Base-by-base conservation (phyloP, 92 coral and sea anemone species). In the Actinostola sp. region DNA sequence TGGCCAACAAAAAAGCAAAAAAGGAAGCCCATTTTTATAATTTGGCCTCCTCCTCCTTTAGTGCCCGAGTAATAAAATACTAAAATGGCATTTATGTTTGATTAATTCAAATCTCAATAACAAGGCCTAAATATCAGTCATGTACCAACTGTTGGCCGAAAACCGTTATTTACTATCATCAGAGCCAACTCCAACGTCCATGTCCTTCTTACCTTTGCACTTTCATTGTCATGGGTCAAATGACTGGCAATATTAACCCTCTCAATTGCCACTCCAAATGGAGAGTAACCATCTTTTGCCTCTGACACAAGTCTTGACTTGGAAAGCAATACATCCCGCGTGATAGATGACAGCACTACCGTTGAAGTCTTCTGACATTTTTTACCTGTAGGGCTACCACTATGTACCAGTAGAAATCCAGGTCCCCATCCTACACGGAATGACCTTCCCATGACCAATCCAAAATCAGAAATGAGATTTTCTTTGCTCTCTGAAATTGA, bases 371-470 rank as follows among this genome's bases (percentile, higher is more conserved):
- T 67, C 17, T 60, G 70, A 46, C 64, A 43, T 70, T 62, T 79
- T 51, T 51, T 59, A 21, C 92, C 89, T 10, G 83, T 61, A 12
- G 90, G 72, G 0, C 63, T 70, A 14, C 97, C 97, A 38, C 97
- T 66, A 43, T 95, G 97, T 30, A 79, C 96, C 49, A 95, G 79
- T 32, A 77, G 67, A 64, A 89, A 89, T 7, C 91, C 97, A 26
- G 99, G 99, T 16, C 99, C 99, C 99, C 99, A 95, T 15, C 99
- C 99, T 1, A 95, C 99, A 74, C 99, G 99, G 67, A 95, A 95
- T 43, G 99, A 95, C 44, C 99, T 89, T 1, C 99, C 99, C 99
- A 95, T 80, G 32, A 90, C 81, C 63, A 95, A 88, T 16, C 99
- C 99, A 12, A 84, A 70, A 46, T 95, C 99, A 52, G 90, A 96